Evolutionary conservation across 1,140 invertebrate species (phyloP).

Genomic region (Chironomus striatipennis): DNA sequence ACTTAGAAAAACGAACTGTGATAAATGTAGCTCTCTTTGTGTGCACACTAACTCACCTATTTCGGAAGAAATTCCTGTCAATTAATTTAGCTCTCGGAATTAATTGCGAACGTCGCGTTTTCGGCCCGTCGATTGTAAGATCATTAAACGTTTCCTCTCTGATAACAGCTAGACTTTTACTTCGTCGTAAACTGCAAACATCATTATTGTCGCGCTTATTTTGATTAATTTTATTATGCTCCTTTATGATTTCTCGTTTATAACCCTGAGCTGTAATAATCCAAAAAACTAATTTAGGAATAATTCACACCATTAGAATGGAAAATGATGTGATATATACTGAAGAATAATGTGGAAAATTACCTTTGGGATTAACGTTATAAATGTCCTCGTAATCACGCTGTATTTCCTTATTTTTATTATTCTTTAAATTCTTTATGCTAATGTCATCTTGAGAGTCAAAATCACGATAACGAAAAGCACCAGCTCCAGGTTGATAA

Average conservation of each 20-base stretch:
- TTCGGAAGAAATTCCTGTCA: conserved; percentile 60
- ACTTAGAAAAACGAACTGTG: not conserved
- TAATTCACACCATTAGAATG: not conserved
- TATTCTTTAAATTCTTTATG: not conserved
- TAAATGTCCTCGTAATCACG: conserved; percentile 19
- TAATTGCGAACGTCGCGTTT: conserved; percentile 56
- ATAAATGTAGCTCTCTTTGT: not conserved
- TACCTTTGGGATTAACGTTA: conserved; percentile 18
- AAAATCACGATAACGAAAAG: conserved; percentile 18
- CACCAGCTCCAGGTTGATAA: conserved; percentile 26
- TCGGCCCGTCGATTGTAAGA: conserved; percentile 50
- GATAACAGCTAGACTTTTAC: conserved; percentile 64
- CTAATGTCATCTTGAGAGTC: not conserved
- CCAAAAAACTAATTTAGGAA: conserved; percentile 17
- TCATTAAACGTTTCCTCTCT: conserved; percentile 62
- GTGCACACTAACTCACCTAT: conserved; percentile 44
- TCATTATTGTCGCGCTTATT: conserved; percentile 31
- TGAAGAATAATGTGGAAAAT: not conserved
- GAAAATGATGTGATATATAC: not conserved
- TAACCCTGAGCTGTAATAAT: conserved; percentile 19
- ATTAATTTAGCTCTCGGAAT: conserved; percentile 68
- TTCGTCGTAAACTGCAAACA: conserved; percentile 57
- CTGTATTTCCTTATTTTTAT: not conserved
- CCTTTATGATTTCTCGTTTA: not conserved
- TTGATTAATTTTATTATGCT: conserved; percentile 2